Evolutionary conservation across 2,797 vertebrate genomes (phyloP), one percentile per base, ranked within the genome.

Genomic region (Dendrocincla tyrannina): DNA sequence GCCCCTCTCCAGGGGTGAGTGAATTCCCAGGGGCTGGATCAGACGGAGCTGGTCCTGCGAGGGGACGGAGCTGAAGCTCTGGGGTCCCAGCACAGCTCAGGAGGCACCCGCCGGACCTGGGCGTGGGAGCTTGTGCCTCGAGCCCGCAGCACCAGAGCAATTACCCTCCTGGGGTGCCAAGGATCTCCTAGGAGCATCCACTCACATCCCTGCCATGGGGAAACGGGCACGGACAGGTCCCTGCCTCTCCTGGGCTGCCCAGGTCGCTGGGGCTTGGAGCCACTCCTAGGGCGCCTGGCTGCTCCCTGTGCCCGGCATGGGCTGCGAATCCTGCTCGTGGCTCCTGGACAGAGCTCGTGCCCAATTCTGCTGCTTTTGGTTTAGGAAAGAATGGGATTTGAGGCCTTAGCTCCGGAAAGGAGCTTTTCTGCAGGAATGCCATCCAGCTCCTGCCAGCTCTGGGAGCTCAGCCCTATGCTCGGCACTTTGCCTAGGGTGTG

Each of bases 361-460:
- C 73, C 41, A 1, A 2, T 55, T 83, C 64, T 47, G 44, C 30
- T 66, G 83, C 59, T 66, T 85, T 76, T n/a, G 27, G 1, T 66
- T 88, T 59, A 80, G 63, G 53, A 74, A 77, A 39, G 58, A 59
- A 70, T 12, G 77, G 42, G 78, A 78, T 82, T 68, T 86, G 80
- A 53, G 62, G 37, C 74, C 41, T 94, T 74, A 77, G 80, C 63
- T 44, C 32, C 30, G 17, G 41, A 84, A 93, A 93, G 89, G 49
- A 91, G 94, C 91, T 91, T 94, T 92, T 74, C 50, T 41, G 69
- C 66, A 22, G 89, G 76, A 78, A 70, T 59, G 89, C 52, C 9
- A 37, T 37, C 70, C 3, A 23, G 72, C 64, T 73, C 23, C 72
- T 58, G 56, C 79, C 85, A 18, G 69, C 30, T 60, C 39, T 27